phyloP scores from a whole-genome alignment of 2,797 vertebrate species.

The Kryptopterus vitreolus region DNA sequence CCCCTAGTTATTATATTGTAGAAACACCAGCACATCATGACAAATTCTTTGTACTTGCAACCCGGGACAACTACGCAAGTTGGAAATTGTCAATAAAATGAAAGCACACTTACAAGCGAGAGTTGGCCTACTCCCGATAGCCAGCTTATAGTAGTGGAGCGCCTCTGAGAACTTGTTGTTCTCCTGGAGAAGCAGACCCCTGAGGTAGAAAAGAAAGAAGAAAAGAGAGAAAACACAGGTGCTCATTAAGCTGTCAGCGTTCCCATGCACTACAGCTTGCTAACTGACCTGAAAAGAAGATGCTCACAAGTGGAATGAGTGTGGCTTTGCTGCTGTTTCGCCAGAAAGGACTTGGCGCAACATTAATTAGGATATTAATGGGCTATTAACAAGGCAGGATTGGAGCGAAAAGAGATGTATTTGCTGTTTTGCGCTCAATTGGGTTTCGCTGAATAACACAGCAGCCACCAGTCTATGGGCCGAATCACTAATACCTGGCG shows the following conservation, averaged over 20 bases:
- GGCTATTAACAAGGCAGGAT: conserved; percentile 10
- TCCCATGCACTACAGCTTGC: neutral
- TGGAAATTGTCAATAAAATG: conserved; percentile 67
- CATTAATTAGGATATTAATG: conserved; percentile 26
- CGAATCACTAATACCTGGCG: neutral
- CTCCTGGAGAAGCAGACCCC: conserved; percentile 97
- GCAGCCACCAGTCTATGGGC: neutral
- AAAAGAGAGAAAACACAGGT: neutral
- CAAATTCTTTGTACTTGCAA: too few relatives aligned
- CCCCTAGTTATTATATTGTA: too few relatives aligned
- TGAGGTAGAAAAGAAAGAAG: conserved; percentile 62
- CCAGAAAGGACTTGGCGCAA: conserved; percentile 23
- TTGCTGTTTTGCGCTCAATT: neutral
- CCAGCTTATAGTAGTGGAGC: conserved; percentile 96
- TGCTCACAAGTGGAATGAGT: conserved; percentile 1
- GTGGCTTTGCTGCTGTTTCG: neutral
- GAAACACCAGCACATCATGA: too few relatives aligned
- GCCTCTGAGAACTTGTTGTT: conserved; percentile 95
- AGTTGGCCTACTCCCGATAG: conserved; percentile 95
- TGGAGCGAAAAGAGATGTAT: conserved; percentile 2
- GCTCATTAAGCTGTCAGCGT: conserved; percentile 35
- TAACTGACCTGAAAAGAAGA: conserved; percentile 21
- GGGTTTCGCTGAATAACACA: neutral
- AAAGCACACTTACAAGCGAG: conserved; percentile 93
- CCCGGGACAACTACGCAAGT: conserved; percentile 38